Conservation (phyloP, 2,797 vertebrate genomes). For the Muscicapa comitata region DNA sequence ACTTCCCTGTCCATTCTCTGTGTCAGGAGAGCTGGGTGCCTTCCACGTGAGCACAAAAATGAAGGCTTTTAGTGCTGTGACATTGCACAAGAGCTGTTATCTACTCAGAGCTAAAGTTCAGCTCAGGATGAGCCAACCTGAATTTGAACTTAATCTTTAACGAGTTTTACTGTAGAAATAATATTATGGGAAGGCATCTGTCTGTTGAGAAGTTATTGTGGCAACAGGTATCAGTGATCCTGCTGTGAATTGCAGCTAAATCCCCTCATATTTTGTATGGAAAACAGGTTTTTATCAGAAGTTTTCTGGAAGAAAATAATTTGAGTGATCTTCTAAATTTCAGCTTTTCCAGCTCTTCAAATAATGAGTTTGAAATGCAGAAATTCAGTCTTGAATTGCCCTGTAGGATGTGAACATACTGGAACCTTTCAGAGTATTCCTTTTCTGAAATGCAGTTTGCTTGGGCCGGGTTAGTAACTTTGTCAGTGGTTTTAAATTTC, state of each 20-base stretch:
- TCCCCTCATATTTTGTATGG: accelerated
- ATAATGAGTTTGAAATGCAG: neutral
- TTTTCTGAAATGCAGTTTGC: neutral
- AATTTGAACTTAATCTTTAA: slow-evolving; percentile 6
- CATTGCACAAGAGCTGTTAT: neutral
- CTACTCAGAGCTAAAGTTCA: neutral
- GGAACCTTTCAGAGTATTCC: neutral
- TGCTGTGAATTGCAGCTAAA: neutral
- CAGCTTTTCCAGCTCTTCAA: neutral
- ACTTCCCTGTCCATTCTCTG: neutral
- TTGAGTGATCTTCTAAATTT: neutral
- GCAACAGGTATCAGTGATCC: neutral
- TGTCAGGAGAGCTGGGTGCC: neutral
- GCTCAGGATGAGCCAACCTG: neutral
- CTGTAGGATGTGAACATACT: neutral
- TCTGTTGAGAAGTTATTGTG: neutral
- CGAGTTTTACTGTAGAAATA: neutral
- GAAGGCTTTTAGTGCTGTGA: neutral
- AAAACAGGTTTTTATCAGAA: neutral
- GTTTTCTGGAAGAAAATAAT: neutral
- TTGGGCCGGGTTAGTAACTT: neutral
- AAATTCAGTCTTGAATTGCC: neutral
- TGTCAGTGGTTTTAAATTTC: neutral
- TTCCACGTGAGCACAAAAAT: neutral
- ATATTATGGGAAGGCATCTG: neutral